Evolutionary conservation across 1,140 invertebrate species (phyloP), one percentile per base, ranked within the genome.

Genomic region (Atta colombica): DNA sequence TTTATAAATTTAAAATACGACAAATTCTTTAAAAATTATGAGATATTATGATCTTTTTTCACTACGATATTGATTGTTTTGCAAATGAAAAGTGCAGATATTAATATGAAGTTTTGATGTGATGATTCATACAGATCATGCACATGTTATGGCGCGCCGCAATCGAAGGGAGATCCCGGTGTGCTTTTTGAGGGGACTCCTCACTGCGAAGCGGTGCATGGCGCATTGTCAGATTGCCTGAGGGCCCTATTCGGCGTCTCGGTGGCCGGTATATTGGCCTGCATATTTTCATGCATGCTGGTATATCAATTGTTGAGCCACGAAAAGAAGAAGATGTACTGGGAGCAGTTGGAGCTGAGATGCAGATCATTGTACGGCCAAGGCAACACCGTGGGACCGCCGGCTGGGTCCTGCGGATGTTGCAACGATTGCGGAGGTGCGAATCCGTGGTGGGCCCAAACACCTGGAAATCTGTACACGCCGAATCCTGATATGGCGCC

Each of bases 291-390:
- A 45, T 98, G 98, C 92, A 98, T 99, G 98, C 96, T 98, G 14
- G 97, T 98, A 1, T 99, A 98, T 92, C 98, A 99, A 92, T 95
- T 99, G 28, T 95, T 98, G 21, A 98, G 98, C 90, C 98, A 99
- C 93, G 98, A 99, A 95, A 97, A 98, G 84, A 98, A 98, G 95
- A 98, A 98, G 94, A 98, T 98, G 97, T 99, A 99, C 94, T 98
- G 98, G 98, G 98, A 98, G 92, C 98, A 98, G 94, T 93, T 99
- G 93, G 98, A 99, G 92, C 93, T 98, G 35, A 95, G 98, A 82
- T 98, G 98, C 92, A 96, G 98, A 77, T 97, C 97, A 2, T 92
- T 98, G 72, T 98, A 98, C 91, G 93, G 96, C 78, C 96, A 97
- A 65, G 95, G 96, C 12, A 91, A 96, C 77, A 92, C 95, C 74